Evolutionary conservation across 2,113 vertebrate genomes (phyloP).

Genomic region (Halcyon malimbica): DNA sequence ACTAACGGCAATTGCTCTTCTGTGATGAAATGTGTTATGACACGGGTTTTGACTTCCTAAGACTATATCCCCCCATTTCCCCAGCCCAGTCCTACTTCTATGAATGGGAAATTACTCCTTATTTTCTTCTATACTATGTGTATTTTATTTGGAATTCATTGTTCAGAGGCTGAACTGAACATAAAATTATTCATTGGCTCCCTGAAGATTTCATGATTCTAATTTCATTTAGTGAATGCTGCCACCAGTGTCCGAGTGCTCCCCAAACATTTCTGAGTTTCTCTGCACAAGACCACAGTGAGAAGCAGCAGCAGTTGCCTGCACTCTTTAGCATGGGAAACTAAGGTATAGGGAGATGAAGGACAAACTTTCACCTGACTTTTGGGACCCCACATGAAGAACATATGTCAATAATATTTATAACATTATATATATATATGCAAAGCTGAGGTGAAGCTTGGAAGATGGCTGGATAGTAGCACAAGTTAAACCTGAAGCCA

Average conservation of each 20-base stretch:
- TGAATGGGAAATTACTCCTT: neutral
- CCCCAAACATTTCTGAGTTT: neutral
- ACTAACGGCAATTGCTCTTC: slow-evolving; percentile 11
- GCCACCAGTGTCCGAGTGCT: neutral
- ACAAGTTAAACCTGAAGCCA: neutral
- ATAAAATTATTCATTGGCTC: neutral
- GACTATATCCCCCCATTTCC: neutral
- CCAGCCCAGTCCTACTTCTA: neutral
- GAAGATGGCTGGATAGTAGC: neutral
- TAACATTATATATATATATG: neutral
- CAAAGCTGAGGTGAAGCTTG: neutral
- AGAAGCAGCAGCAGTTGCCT: neutral
- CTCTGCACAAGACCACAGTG: accelerated
- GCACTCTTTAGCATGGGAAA: neutral
- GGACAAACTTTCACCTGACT: neutral
- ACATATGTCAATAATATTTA: neutral
- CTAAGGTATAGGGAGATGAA: neutral
- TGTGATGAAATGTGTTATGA: slow-evolving; percentile 27
- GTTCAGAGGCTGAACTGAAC: neutral
- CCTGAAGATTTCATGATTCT: neutral
- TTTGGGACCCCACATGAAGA: neutral
- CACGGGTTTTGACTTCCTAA: neutral
- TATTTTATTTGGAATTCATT: neutral
- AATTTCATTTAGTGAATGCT: accelerated
- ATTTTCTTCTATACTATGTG: neutral